Percentiles rank a stretch among this genome's conserved stretches.
Evolutionary conservation across 2,797 vertebrate genomes (phyloP).

Genomic region (Falco novaeseelandiae): DNA sequence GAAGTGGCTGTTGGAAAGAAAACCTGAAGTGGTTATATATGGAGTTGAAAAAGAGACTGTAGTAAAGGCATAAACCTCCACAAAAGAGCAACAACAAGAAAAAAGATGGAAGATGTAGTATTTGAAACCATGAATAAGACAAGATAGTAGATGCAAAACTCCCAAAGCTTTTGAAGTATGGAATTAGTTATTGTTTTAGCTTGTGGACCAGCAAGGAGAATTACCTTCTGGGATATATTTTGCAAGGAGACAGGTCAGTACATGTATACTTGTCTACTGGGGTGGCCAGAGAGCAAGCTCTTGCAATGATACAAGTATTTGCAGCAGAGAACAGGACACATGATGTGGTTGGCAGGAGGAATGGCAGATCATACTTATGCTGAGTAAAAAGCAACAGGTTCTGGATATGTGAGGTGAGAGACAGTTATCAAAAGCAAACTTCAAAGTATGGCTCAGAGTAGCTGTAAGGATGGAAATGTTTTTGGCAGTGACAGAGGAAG

Average conservation of each 20-base stretch:
- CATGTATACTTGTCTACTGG: rapidly evolving
- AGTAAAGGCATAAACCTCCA: background rate
- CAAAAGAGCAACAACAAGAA: background rate
- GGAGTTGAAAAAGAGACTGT: background rate
- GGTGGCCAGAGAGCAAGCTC: background rate
- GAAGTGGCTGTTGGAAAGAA: background rate
- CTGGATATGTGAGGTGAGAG: background rate
- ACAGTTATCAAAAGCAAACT: background rate
- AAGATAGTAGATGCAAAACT: background rate
- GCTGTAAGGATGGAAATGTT: background rate
- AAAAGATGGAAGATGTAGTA: no score
- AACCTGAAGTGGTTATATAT: background rate
- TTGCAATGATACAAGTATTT: background rate
- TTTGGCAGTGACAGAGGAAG: background rate
- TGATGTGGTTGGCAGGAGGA: rapidly evolving
- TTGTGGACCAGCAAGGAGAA: background rate
- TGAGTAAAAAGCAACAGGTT: background rate
- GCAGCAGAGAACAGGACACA: background rate
- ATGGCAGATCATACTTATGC: background rate
- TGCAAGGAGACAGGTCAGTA: background rate
- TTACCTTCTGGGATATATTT: background rate
- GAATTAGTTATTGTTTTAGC: background rate
- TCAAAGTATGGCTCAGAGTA: background rate
- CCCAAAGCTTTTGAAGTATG: background rate
- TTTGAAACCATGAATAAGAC: background rate